Conservation (phyloP, 2,888 invertebrate species). For the Cremastinae sp. region DNA sequence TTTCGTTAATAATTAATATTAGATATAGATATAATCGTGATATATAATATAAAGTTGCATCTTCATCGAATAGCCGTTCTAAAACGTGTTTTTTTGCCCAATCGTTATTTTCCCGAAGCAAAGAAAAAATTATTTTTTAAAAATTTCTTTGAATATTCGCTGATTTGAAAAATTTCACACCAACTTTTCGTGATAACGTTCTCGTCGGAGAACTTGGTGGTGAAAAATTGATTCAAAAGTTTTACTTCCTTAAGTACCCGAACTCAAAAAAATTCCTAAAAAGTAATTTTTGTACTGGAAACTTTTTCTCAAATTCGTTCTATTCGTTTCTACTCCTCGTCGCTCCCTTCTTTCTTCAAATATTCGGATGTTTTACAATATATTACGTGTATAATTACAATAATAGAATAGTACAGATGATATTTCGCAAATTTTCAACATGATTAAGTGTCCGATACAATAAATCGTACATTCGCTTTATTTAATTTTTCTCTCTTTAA, state of each 20-base stretch:
- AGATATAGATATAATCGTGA: conserved; percentile 51
- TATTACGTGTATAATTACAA: conserved; percentile 75
- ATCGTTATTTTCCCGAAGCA: not conserved
- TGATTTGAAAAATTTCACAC: no score
- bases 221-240: no score
- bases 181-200: no score
- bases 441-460: conserved; percentile 74
- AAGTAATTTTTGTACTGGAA: not conserved
- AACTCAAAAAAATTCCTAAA: not conserved
- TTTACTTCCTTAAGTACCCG: no score
- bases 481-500: conserved; percentile 55
- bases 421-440: conserved; percentile 75
- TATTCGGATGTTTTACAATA: conserved; percentile 61
- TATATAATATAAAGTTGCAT: conserved; percentile 77
- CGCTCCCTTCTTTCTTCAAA: conserved; percentile 19
- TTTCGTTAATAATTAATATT: conserved; percentile 69
- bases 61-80: conserved; percentile 67
- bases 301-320: conserved; percentile 30
- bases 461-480: conserved; percentile 68
- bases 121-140: conserved; percentile 1
- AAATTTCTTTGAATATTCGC: no score
- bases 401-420: conserved; percentile 71
- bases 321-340: conserved; percentile 48
- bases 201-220: no score
- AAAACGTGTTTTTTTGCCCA: conserved; percentile 60